Conservation (phyloP, 2,888 invertebrate genomes). For the Apotomis turbidana region DNA sequence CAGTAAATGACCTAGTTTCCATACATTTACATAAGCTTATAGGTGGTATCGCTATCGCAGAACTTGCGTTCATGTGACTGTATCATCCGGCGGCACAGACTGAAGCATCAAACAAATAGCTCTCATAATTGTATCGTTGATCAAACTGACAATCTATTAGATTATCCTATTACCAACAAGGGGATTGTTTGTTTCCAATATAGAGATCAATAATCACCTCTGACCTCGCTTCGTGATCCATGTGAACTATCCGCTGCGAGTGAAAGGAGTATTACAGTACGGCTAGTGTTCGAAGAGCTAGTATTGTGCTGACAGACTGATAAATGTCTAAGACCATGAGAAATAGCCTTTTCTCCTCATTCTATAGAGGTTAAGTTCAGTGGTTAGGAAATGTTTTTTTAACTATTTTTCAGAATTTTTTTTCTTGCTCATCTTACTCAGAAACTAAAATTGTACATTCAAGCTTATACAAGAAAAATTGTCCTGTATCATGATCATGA, state of each 20-base stretch:
- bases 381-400: no score
- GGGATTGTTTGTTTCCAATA: conserved; percentile 38
- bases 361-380: no score
- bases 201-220: conserved; percentile 55
- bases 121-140: conserved; percentile 33
- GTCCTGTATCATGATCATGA: no score
- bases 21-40: neutral
- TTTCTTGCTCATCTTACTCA: no score
- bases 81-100: conserved; percentile 11
- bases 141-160: conserved; percentile 34
- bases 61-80: conserved; percentile 13
- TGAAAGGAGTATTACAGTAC: conserved; percentile 64
- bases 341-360: no score
- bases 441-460: no score
- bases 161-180: conserved; percentile 38
- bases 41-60: neutral
- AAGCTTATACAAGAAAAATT: no score
- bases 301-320: conserved; percentile 14
- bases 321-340: neutral
- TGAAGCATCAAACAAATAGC: conserved; percentile 18
- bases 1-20: neutral
- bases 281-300: neutral
- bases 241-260: conserved; percentile 65
- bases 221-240: conserved; percentile 68
- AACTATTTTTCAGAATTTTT: no score